phyloP scores from a whole-genome alignment of 2,113 vertebrate species.

The Anoplopoma fimbria region DNA sequence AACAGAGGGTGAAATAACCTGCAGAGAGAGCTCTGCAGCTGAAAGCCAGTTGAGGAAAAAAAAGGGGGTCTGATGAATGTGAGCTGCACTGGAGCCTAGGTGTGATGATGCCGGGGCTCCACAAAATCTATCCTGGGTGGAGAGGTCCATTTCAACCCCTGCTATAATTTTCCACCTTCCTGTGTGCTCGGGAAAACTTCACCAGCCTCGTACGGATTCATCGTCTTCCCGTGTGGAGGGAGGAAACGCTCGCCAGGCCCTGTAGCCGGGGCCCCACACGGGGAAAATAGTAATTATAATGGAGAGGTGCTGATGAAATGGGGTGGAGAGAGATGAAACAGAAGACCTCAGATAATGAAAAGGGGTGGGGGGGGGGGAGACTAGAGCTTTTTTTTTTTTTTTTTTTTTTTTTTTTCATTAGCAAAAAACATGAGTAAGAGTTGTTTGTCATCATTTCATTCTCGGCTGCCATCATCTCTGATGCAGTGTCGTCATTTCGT shows the following conservation, averaged over 20 bases:
- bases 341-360: slow-evolving; percentile 53
- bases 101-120: slow-evolving; percentile 4
- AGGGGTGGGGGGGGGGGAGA: not conserved
- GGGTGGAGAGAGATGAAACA: slow-evolving; percentile 41
- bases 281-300: slow-evolving; percentile 55
- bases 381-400: not conserved
- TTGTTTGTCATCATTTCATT: slow-evolving; percentile 62
- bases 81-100: slow-evolving; percentile 15
- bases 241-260: slow-evolving; percentile 24
- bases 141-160: slow-evolving; percentile 24
- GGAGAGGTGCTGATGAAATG: slow-evolving; percentile 38
- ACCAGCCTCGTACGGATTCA: slow-evolving; percentile 5
- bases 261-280: not conserved
- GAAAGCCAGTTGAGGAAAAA: not conserved
- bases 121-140: not conserved
- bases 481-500: slow-evolving; percentile 57
- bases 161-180: slow-evolving; percentile 38
- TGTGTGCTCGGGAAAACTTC: slow-evolving; percentile 24
- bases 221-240: not conserved
- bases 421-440: slow-evolving; percentile 16
- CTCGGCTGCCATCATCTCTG: slow-evolving; percentile 48
- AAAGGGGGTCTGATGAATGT: slow-evolving; percentile 18
- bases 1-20: slow-evolving; percentile 14
- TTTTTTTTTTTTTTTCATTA: slow-evolving; percentile 28
- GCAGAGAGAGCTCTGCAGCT: not conserved